These are phyloP conservation scores for Elephantulus edwardii DNA, from an alignment of 2,113 vertebrate species.

Conservation along the genomic window DNA sequence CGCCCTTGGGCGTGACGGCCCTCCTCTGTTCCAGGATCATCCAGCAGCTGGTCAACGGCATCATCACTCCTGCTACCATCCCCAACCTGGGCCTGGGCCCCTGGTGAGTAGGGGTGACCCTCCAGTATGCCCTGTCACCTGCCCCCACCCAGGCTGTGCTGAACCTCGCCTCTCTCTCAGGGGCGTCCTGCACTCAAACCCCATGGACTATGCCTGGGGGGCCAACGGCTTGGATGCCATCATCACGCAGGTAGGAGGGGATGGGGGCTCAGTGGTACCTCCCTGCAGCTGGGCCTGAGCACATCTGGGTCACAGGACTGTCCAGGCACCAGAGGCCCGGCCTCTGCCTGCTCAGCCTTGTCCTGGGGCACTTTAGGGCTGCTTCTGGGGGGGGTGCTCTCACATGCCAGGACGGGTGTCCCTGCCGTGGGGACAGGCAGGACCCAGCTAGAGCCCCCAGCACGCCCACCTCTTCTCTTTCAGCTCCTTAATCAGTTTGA, in stretches of 20 bases:
- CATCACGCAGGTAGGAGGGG: conserved; percentile 92
- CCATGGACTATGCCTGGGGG: conserved; percentile 98
- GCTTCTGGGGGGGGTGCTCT: too few species aligned
- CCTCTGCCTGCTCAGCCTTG: too few species aligned
- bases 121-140: background rate
- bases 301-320: too few species aligned
- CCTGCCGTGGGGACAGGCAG: background rate
- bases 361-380: too few species aligned
- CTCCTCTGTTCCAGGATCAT: conserved; percentile 89
- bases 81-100: conserved; percentile 95
- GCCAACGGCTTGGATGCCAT: conserved; percentile 96
- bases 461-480: conserved; percentile 57
- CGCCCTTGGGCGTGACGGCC: background rate
- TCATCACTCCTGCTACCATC: conserved; percentile 95
- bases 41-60: conserved; percentile 96
- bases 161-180: conserved; percentile 79
- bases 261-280: too few species aligned
- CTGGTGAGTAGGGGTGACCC: conserved; percentile 88
- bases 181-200: conserved; percentile 97
- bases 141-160: background rate
- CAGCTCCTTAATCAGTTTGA: conserved; percentile 99
- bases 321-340: too few species aligned
- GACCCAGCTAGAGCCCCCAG: background rate
- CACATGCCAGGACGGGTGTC: too few species aligned
- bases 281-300: too few species aligned